Percentiles rank a stretch among this genome's conserved stretches.
Evolutionary conservation across 64 coral and sea anemone species (phyloP).

Genomic region (Pachyseris speciosa): DNA sequence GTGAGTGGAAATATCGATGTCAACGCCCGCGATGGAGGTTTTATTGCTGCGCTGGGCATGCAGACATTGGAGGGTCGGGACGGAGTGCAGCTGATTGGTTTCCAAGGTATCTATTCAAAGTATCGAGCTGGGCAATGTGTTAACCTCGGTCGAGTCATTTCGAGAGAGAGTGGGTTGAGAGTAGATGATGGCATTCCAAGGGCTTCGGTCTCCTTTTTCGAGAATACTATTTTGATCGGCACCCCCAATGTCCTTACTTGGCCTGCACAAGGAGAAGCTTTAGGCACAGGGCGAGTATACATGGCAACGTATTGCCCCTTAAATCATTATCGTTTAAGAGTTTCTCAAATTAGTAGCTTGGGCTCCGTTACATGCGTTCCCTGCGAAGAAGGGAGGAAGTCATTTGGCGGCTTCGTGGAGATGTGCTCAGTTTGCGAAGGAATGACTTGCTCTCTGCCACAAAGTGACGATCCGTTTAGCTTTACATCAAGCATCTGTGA

Average conservation of each 20-base stretch:
- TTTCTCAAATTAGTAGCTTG: slow-evolving; percentile 42
- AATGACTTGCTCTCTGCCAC: slow-evolving; percentile 20
- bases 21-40: slow-evolving; percentile 14
- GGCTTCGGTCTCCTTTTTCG: slow-evolving; percentile 52
- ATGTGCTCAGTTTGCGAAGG: slow-evolving; percentile 57
- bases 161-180: slow-evolving; percentile 41
- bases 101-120: slow-evolving; percentile 25
- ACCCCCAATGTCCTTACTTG: slow-evolving; percentile 74
- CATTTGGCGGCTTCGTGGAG: slow-evolving; percentile 71
- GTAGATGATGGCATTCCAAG: slow-evolving; percentile 29
- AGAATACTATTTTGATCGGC: slow-evolving; percentile 72
- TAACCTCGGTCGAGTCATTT: slow-evolving; percentile 51
- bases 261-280: slow-evolving; percentile 55
- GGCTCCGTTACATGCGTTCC: slow-evolving; percentile 46
- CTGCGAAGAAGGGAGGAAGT: slow-evolving; percentile 70
- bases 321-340: slow-evolving; percentile 61
- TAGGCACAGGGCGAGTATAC: slow-evolving; percentile 79
- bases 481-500: slow-evolving; percentile 59
- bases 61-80: slow-evolving; percentile 46
- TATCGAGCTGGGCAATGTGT: slow-evolving; percentile 18
- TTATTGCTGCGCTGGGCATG: slow-evolving; percentile 67
- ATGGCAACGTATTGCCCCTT: slow-evolving; percentile 69
- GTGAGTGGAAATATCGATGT: slow-evolving; percentile 71
- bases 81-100: slow-evolving; percentile 61
- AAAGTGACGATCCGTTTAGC: slow-evolving; percentile 23